Evolutionary conservation across 2,888 invertebrate species (phyloP).

Genomic region (Plagodis dolabraria): DNA sequence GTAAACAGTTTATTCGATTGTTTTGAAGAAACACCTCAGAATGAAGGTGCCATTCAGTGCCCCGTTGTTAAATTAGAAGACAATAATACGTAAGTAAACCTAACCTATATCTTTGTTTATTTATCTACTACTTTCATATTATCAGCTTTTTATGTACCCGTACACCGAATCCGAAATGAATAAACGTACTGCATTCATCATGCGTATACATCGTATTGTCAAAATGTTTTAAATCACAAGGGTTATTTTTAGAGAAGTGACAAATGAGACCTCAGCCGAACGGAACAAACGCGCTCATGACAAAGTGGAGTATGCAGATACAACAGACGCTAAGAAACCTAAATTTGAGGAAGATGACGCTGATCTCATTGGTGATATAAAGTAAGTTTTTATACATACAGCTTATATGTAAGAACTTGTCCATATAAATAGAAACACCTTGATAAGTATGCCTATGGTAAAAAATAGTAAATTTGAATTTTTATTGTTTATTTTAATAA

Average conservation of each 20-base stretch:
- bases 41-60: conserved; percentile 56
- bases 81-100: conserved; percentile 55
- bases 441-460: too few species aligned
- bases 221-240: neutral
- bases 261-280: conserved; percentile 39
- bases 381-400: conserved; percentile 51
- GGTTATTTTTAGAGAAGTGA: conserved; percentile 41
- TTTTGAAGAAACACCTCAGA: conserved; percentile 64
- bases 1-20: conserved; percentile 73
- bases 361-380: conserved; percentile 67
- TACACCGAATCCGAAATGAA: too few species aligned
- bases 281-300: conserved; percentile 68
- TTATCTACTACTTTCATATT: too few species aligned
- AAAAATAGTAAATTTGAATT: too few species aligned
- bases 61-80: conserved; percentile 54
- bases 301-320: conserved; percentile 65
- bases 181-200: too few species aligned
- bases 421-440: too few species aligned
- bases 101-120: conserved; percentile 52
- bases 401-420: too few species aligned
- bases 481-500: too few species aligned
- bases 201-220: too few species aligned
- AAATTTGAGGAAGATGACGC: conserved; percentile 64
- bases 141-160: too few species aligned
- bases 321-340: conserved; percentile 55